phyloP scores from a whole-genome alignment of 2,888 invertebrate genomes.

The Tetragonisca angustula region DNA sequence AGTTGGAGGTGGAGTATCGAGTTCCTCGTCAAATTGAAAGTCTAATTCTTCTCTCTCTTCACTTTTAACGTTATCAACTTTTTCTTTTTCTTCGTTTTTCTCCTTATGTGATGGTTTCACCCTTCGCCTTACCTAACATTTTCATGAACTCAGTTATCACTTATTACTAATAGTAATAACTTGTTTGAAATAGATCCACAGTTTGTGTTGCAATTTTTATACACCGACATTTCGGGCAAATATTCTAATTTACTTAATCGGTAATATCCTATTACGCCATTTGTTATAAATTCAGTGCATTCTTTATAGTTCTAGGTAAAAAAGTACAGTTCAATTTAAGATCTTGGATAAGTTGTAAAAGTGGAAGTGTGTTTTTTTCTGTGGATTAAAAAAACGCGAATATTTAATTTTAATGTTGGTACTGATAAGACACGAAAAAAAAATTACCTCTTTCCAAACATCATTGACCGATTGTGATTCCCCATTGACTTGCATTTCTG shows the following conservation, averaged over 20 bases:
- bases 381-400: conserved; percentile 18
- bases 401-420: conserved; percentile 5
- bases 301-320: conserved; percentile 18
- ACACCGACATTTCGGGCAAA: neutral
- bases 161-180: conserved; percentile 19
- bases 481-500: conserved; percentile 70
- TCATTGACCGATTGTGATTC: conserved; percentile 80
- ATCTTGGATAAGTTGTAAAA: conserved; percentile 29
- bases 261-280: neutral
- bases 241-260: conserved; percentile 22
- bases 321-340: conserved; percentile 20
- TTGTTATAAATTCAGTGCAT: conserved; percentile 9
- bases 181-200: conserved; percentile 7
- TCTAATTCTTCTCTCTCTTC: conserved; percentile 92
- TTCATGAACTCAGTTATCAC: conserved; percentile 30
- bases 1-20: conserved; percentile 90
- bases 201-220: neutral
- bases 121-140: conserved; percentile 83
- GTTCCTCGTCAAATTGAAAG: conserved; percentile 98
- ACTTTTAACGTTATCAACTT: conserved; percentile 70
- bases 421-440: conserved; percentile 5
- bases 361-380: conserved; percentile 13
- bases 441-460: conserved; percentile 86
- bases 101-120: conserved; percentile 81
- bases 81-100: conserved; percentile 75